Percentiles rank a stretch among this genome's conserved stretches.
Evolutionary conservation across 2,888 invertebrate species (phyloP).

Genomic region (Luffia ferchaultella): DNA sequence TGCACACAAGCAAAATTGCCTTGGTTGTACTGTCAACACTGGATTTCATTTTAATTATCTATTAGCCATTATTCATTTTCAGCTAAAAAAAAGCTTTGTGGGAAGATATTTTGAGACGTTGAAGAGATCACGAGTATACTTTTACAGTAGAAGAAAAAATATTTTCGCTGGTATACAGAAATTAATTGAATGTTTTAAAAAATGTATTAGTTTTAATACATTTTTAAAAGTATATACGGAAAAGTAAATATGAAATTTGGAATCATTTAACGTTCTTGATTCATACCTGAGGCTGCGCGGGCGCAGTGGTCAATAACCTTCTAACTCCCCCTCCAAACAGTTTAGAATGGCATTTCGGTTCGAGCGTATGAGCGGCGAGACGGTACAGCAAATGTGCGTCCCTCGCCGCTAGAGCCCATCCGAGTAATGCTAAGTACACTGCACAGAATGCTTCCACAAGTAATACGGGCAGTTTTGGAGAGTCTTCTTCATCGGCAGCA

Average conservation of each 20-base stretch:
- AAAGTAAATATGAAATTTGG: no score
- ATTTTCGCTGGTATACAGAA: no score
- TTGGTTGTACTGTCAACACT: no score
- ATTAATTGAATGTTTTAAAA: no score
- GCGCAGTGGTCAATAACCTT: conserved; percentile 82
- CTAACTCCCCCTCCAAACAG: conserved; percentile 93
- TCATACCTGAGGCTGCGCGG: conserved; percentile 54
- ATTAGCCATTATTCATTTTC: no score
- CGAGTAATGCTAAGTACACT: conserved; percentile 89
- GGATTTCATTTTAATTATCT: no score
- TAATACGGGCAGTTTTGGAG: conserved; percentile 90
- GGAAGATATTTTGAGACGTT: background rate
- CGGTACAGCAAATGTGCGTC: conserved; percentile 93
- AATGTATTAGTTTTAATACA: no score
- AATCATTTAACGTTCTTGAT: no score
- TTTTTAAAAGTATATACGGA: no score
- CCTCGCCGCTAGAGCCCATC: conserved; percentile 91
- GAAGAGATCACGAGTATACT: background rate
- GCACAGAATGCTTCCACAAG: conserved; percentile 94
- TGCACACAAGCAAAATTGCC: no score
- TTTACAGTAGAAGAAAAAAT: background rate
- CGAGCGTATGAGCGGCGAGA: conserved; percentile 83
- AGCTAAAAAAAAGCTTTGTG: no score
- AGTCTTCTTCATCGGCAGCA: conserved; percentile 93
- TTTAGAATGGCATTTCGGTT: conserved; percentile 79